These are phyloP conservation scores for Brachyistius frenatus DNA, from an alignment of 2,113 vertebrate genomes.

Conservation along the genomic window DNA sequence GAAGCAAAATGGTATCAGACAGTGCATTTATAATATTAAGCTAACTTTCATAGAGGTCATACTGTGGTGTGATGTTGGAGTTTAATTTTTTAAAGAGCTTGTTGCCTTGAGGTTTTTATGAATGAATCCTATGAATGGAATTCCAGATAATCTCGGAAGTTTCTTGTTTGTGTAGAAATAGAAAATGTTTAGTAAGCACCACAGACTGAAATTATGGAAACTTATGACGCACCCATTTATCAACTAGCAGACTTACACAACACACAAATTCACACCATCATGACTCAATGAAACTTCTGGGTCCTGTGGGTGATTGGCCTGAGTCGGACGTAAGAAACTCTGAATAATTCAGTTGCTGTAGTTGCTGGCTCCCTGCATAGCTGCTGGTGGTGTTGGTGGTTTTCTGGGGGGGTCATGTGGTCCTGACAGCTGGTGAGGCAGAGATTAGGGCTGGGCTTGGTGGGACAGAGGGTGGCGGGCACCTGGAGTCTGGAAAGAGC, in stretches of 20 bases:
- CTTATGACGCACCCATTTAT: background rate
- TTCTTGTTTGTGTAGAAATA: no score
- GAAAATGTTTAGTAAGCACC: no score
- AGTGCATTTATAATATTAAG: background rate
- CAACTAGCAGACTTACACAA: background rate
- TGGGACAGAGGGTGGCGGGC: slow-evolving; percentile 59
- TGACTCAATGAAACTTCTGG: slow-evolving; percentile 5
- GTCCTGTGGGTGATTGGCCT: slow-evolving; percentile 3
- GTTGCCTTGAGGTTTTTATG: background rate
- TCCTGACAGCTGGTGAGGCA: slow-evolving; percentile 80
- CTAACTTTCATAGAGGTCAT: no score
- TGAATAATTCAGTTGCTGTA: slow-evolving; percentile 74
- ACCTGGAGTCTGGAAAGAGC: slow-evolving; percentile 65
- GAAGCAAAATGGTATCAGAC: background rate
- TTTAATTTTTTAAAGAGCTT: background rate
- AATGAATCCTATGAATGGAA: background rate
- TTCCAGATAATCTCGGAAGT: no score
- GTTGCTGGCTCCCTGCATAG: slow-evolving; percentile 37
- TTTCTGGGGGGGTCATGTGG: slow-evolving; percentile 61
- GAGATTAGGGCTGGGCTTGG: slow-evolving; percentile 71
- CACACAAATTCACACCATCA: background rate
- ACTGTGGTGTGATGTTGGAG: no score
- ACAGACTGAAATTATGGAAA: no score
- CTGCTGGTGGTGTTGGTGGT: slow-evolving; percentile 47
- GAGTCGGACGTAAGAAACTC: slow-evolving; percentile 25